Percentiles rank a stretch among this genome's conserved stretches.
These are phyloP conservation scores for Hesperia comma DNA, from an alignment of 2,888 invertebrate species.

Conservation along the genomic window DNA sequence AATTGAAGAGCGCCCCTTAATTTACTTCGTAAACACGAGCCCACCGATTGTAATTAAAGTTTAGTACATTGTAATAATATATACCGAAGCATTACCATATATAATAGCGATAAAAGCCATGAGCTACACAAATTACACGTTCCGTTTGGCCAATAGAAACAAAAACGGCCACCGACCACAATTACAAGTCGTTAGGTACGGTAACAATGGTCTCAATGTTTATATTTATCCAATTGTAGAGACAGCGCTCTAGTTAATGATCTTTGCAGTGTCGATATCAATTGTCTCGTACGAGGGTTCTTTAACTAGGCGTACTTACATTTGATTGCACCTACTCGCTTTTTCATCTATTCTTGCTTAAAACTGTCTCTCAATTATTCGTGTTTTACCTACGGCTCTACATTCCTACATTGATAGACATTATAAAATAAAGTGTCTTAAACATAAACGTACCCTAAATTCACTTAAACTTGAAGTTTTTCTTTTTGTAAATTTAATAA, in stretches of 20 bases:
- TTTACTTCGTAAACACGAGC: background rate
- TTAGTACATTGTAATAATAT: background rate
- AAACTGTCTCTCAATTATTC: no score
- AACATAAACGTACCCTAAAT: no score
- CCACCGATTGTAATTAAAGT: background rate
- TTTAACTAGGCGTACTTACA: background rate
- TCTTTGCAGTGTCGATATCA: constrained; percentile 17
- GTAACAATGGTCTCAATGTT: constrained; percentile 23
- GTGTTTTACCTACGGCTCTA: no score
- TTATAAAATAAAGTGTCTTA: no score
- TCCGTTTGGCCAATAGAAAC: constrained; percentile 9
- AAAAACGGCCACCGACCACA: constrained; percentile 18
- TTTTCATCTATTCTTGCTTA: no score
- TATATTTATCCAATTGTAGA: constrained; percentile 32
- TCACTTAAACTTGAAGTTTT: no score
- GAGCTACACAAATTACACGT: constrained; percentile 19
- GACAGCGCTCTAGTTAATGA: constrained; percentile 21
- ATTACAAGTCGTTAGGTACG: constrained; percentile 25
- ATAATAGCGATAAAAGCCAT: constrained; percentile 15
- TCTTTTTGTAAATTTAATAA: no score
- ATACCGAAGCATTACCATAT: background rate
- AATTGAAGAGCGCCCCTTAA: no score
- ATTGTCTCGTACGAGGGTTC: constrained; percentile 13
- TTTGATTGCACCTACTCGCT: background rate
- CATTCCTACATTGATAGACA: no score